A percentile compares a stretch with the other conserved stretches of the same genome.
phyloP scores from a whole-genome alignment of 2,797 vertebrate species.

The Aplochiton taeniatus region DNA sequence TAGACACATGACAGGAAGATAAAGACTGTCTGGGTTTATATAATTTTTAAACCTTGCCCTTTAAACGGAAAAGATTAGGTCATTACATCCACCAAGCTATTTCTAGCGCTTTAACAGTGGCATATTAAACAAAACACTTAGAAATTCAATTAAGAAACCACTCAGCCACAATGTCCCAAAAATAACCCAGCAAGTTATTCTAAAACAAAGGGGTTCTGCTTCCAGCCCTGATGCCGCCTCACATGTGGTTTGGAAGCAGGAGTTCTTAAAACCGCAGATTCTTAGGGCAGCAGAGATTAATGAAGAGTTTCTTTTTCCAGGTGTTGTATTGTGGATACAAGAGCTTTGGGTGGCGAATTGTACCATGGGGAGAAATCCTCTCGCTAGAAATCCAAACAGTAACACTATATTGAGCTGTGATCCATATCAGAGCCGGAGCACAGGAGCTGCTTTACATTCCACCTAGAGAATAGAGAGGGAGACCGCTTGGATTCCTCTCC shows the following conservation, averaged over 20 bases:
- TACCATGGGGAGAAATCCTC: conserved; percentile 76
- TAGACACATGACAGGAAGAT: conserved; percentile 56
- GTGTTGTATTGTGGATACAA: conserved; percentile 84
- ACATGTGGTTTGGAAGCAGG: conserved; percentile 71
- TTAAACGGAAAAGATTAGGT: conserved; percentile 75
- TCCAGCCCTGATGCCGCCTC: conserved; percentile 58
- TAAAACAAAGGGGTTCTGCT: conserved; percentile 61
- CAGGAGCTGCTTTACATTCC: conserved; percentile 55
- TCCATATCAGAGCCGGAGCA: conserved; percentile 63
- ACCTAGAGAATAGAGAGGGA: conserved; percentile 16
- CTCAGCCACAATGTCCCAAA: conserved; percentile 76
- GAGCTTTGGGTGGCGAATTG: conserved; percentile 74
- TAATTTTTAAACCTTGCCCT: conserved; percentile 44
- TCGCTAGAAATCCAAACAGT: conserved; percentile 79
- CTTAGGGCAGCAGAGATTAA: conserved; percentile 73
- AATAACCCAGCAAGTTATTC: conserved; percentile 70
- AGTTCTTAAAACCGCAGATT: conserved; percentile 71
- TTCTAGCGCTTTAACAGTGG: conserved; percentile 74
- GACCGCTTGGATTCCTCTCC: conserved; percentile 17
- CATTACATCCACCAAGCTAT: conserved; percentile 71
- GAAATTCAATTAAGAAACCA: conserved; percentile 78
- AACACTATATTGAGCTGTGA: conserved; percentile 74
- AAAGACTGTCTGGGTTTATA: conserved; percentile 59
- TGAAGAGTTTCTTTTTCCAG: conserved; percentile 81
- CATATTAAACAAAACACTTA: conserved; percentile 78